Conservation (phyloP, 2,113 vertebrate species). For the Megaceryle torquata region DNA sequence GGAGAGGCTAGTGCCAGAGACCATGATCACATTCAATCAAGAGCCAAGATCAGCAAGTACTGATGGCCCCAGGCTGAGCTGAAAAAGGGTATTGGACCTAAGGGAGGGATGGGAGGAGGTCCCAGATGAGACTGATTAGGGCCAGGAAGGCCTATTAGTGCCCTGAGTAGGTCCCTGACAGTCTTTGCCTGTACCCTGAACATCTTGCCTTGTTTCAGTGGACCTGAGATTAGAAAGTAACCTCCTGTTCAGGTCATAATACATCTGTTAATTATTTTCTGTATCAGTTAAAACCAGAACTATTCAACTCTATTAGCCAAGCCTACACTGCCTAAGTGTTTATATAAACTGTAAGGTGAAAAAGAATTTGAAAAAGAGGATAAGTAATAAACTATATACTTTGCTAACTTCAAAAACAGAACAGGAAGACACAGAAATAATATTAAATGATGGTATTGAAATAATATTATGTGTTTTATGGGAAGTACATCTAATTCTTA, state of each 20-base stretch:
- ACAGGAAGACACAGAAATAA: not conserved
- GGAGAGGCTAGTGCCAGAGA: not conserved
- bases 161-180: not conserved
- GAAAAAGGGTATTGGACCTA: not conserved
- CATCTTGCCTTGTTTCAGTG: not conserved
- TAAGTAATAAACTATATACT: not conserved
- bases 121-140: not conserved
- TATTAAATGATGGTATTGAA: not conserved
- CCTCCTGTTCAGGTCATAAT: not conserved
- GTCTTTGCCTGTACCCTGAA: not conserved
- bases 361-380: not conserved
- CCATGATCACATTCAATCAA: fast-evolving
- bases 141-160: too few relatives aligned
- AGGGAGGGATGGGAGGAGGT: not conserved
- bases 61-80: not conserved
- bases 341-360: not conserved
- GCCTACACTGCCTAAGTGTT: not conserved
- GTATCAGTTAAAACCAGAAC: not conserved
- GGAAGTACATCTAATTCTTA: not conserved
- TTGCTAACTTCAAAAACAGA: not conserved
- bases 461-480: not conserved
- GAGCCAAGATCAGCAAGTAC: not conserved
- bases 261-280: not conserved
- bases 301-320: not conserved
- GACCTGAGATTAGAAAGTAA: not conserved